Evolutionary conservation across 2,797 vertebrate species (phyloP).

Genomic region (Tauraco hartlaubi): DNA sequence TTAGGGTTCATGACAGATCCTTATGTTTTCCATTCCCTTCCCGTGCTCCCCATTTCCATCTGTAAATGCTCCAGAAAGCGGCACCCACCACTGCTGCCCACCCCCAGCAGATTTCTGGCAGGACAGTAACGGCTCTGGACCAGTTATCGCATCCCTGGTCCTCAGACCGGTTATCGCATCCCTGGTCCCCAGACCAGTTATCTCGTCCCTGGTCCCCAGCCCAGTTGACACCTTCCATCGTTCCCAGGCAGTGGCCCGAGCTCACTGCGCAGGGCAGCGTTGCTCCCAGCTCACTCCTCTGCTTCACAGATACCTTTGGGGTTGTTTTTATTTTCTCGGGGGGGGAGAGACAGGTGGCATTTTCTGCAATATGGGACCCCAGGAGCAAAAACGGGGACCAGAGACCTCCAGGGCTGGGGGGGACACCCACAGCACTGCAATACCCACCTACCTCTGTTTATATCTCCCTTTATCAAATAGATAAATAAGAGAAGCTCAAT

Average conservation of each 20-base stretch:
- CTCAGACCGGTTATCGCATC: neutral
- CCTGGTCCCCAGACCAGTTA: neutral
- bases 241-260: neutral
- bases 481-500: neutral
- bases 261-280: accelerated
- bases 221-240: neutral
- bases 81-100: neutral
- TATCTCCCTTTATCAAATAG: neutral
- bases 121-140: neutral
- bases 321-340: too few species aligned
- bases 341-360: too few species aligned
- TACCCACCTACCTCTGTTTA: accelerated
- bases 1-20: neutral
- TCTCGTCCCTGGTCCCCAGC: neutral
- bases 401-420: neutral
- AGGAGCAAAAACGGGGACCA: neutral
- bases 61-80: accelerated
- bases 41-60: neutral
- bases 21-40: neutral
- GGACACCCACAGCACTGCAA: neutral
- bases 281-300: neutral
- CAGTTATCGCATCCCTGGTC: neutral
- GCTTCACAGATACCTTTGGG: neutral
- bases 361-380: neutral
- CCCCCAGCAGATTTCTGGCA: neutral